These are phyloP conservation scores for Andrena chrysosceles DNA, from an alignment of 2,888 invertebrate species.

Conservation along the genomic window DNA sequence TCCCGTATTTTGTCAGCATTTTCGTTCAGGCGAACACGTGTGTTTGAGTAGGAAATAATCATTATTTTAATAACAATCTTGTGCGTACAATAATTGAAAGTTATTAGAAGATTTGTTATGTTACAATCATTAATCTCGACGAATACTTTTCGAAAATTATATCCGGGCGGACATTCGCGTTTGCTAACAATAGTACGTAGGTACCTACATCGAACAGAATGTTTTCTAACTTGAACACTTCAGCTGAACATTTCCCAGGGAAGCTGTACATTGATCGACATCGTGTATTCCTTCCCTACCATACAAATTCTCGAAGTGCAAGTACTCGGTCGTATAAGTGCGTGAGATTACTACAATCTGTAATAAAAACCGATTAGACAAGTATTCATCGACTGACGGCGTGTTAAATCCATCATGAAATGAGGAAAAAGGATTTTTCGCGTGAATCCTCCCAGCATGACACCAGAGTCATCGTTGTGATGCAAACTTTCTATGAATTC, in stretches of 20 bases:
- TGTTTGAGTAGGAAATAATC: background rate
- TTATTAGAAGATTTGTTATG: background rate
- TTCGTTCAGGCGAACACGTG: background rate
- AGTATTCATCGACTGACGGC: background rate
- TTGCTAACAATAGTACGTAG: background rate
- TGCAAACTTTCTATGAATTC: background rate
- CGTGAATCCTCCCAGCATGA: conserved; percentile 17
- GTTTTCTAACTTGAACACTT: background rate
- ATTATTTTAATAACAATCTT: background rate
- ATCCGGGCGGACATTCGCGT: too few relatives aligned
- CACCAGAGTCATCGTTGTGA: background rate
- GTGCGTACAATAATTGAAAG: background rate
- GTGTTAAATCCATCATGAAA: background rate
- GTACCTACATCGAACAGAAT: background rate
- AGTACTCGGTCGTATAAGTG: conserved; percentile 4
- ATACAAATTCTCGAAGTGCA: conserved; percentile 12
- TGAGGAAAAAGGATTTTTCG: background rate
- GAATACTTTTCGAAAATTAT: background rate
- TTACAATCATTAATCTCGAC: background rate
- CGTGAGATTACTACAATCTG: background rate
- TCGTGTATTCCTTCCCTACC: conserved; percentile 18
- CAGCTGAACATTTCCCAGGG: conserved; percentile 8
- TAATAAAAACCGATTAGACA: background rate
- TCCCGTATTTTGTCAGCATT: background rate
- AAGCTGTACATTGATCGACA: conserved; percentile 7